Conservation (phyloP, 2,797 vertebrate genomes). For the Gambelia wislizenii region DNA sequence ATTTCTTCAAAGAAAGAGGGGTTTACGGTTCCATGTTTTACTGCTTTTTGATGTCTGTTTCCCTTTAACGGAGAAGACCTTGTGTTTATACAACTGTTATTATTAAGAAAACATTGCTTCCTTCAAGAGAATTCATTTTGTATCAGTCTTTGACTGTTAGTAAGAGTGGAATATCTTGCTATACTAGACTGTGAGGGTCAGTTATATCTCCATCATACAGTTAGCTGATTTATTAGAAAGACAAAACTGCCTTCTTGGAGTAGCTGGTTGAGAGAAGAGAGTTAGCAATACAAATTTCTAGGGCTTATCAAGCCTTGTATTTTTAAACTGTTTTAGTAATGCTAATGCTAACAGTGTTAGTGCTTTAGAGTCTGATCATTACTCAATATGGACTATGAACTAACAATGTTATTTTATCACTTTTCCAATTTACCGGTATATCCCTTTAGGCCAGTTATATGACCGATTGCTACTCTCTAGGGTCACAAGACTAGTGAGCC, state of each 20-base stretch:
- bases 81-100: conserved; percentile 92
- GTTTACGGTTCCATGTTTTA: conserved; percentile 88
- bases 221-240: conserved; percentile 42
- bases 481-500: not conserved
- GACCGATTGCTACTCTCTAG: not conserved
- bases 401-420: not conserved
- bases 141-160: conserved; percentile 68
- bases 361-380: not conserved
- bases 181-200: conserved; percentile 50
- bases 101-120: conserved; percentile 86
- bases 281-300: conserved; percentile 9
- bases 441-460: not conserved
- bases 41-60: conserved; percentile 90
- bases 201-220: conserved; percentile 51
- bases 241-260: conserved; percentile 28
- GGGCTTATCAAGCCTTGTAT: not conserved
- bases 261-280: conserved; percentile 31
- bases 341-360: not conserved
- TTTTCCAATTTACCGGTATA: too few species aligned
- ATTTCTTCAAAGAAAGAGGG: conserved; percentile 84
- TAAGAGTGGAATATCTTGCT: conserved; percentile 62
- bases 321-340: not conserved
- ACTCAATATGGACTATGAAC: too few species aligned
- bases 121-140: conserved; percentile 73
- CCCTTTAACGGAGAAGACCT: conserved; percentile 87